Evolutionary conservation across 2,888 invertebrate genomes (phyloP).

Genomic region (Dryomyza anilis): DNA sequence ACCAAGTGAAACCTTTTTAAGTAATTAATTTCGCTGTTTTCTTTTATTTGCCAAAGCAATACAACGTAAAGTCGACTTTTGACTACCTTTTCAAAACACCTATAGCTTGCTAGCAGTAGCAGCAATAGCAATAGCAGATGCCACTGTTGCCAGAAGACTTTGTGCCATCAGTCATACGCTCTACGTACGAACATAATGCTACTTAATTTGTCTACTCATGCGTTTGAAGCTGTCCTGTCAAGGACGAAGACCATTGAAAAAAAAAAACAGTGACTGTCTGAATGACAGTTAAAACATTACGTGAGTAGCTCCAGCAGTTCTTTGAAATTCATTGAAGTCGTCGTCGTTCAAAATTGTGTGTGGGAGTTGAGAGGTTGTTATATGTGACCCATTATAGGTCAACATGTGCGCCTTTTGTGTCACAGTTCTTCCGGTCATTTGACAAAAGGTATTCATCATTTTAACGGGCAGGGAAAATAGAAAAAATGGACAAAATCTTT

Average conservation of each 20-base stretch:
- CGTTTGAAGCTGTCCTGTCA: neutral
- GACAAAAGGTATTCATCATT: conserved; percentile 8
- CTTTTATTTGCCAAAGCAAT: too few relatives aligned
- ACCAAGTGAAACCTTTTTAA: too few relatives aligned
- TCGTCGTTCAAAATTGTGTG: too few relatives aligned
- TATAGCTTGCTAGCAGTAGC: too few relatives aligned
- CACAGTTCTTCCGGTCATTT: conserved; percentile 7
- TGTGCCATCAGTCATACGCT: neutral
- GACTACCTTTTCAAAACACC: too few relatives aligned
- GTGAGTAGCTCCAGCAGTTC: too few relatives aligned
- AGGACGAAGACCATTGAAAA: neutral
- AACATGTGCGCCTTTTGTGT: neutral
- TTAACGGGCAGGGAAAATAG: conserved; percentile 4
- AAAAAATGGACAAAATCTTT: neutral
- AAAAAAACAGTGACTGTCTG: neutral
- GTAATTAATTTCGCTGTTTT: too few relatives aligned
- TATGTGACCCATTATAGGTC: neutral
- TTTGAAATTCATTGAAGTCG: conserved; percentile 5
- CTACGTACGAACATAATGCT: neutral
- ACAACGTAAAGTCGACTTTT: too few relatives aligned
- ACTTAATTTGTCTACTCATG: neutral
- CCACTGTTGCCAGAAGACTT: neutral
- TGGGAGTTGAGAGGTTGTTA: neutral
- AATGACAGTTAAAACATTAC: too few relatives aligned
- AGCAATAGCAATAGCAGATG: too few relatives aligned